phyloP scores from a whole-genome alignment of 2,888 invertebrate genomes.

The Erebia ligea region DNA sequence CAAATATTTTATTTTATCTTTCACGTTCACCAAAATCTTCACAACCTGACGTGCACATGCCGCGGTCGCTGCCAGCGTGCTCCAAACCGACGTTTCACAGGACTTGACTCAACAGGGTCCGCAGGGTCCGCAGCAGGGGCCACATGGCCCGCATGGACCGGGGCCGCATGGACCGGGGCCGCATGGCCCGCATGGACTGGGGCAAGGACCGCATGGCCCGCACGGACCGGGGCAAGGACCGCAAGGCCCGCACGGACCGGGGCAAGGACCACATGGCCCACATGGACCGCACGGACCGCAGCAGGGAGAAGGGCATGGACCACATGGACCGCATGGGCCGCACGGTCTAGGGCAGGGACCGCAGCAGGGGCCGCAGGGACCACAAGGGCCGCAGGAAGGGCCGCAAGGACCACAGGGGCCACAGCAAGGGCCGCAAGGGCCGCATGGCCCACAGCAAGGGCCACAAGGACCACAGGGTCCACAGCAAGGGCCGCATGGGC shows the following conservation, averaged over 20 bases:
- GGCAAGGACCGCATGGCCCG: slow-evolving; percentile 4
- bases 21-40: not conserved
- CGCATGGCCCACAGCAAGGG: slow-evolving; percentile 9
- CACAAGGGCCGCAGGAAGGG: not conserved
- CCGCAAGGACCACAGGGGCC: slow-evolving; percentile 5
- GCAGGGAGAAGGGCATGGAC: slow-evolving; percentile 7
- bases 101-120: slow-evolving; percentile 21
- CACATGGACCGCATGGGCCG: slow-evolving; percentile 36
- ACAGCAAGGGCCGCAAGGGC: slow-evolving; percentile 7
- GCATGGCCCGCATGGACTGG: not conserved
- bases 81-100: slow-evolving; percentile 10
- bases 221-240: slow-evolving; percentile 4
- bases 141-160: slow-evolving; percentile 17
- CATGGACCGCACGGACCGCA: slow-evolving; percentile 22
- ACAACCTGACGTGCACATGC: slow-evolving; percentile 16
- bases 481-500: slow-evolving; percentile 37
- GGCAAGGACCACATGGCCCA: slow-evolving; percentile 33
- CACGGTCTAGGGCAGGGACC: too few species aligned
- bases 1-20: not conserved
- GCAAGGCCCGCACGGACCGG: slow-evolving; percentile 7
- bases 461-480: slow-evolving; percentile 37
- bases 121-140: slow-evolving; percentile 11
- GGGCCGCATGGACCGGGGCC: slow-evolving; percentile 13
- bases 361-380: too few species aligned
- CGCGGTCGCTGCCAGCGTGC: slow-evolving; percentile 6